Base-by-base conservation (phyloP, 2,888 invertebrate species). In the Leptopterna dolabrata region DNA sequence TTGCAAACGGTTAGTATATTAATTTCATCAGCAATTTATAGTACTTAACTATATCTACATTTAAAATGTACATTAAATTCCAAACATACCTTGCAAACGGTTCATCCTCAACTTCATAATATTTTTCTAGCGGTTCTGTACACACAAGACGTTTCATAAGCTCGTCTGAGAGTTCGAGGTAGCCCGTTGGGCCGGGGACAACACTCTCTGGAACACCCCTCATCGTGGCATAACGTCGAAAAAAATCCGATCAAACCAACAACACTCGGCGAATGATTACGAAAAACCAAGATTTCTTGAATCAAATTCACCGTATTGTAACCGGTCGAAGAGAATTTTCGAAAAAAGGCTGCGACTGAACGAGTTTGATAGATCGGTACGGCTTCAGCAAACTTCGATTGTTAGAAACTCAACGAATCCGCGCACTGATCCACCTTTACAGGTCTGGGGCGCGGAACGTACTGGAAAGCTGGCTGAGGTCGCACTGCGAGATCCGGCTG, bases 41-140 rank as follows among this genome's bases (percentile, higher is more conserved):
- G n/a, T n/a, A n/a, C n/a, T n/a, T 36, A 36, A 36, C 7, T 4
- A 4, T 36, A 36, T 36, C 2, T 36, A 36, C 36, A 7, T 4
- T 7, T 2, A 36, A 36, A 7, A 36, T 4, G 36, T 7, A 36
- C 36, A 7, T 36, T 2, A 36, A 36, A n/a, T n/a, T n/a, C n/a
- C n/a, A n/a, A 36, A 83, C 63, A 11, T 89, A 91, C 91, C 91
- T 91, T 89, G 91, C 91, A 88, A 91, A 91, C 14, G 91, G 91
- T 88, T 91, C 91, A 83, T 91, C 90, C 89, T 91, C 91, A 36
- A 91, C 90, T 29, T 90, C 91, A 89, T 91, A 91, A 86, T 90
- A 90, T 87, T 91, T 90, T 51, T 91, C 91, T 83, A 91, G 91
- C 76, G 91, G 91, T 43, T 91, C 91, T 7, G 90, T 90, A 43